phyloP scores from a whole-genome alignment of 2,113 vertebrate genomes.

The Choloepus hoffmanni region DNA sequence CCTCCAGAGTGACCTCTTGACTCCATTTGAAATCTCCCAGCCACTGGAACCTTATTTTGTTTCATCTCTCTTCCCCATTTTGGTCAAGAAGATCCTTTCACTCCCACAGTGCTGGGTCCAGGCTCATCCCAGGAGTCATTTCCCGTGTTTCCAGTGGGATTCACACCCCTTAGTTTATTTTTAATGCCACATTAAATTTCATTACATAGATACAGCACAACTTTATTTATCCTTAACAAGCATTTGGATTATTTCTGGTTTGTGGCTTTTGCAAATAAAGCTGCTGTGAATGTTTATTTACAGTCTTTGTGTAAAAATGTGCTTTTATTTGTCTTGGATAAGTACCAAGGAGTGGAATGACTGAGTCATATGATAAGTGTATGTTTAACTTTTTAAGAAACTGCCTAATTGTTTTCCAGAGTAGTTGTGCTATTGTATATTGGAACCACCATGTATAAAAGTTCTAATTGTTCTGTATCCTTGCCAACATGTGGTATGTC shows the following conservation, averaged over 20 bases:
- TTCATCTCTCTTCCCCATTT: too few relatives aligned
- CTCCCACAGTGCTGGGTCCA: too few relatives aligned
- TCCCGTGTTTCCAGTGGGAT: too few relatives aligned
- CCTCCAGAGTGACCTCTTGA: too few relatives aligned
- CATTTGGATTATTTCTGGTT: not conserved
- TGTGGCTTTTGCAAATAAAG: not conserved
- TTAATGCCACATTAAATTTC: not conserved
- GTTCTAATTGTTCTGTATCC: not conserved
- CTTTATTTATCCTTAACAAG: not conserved
- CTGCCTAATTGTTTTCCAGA: not conserved
- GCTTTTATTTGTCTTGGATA: not conserved
- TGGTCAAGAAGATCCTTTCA: too few relatives aligned
- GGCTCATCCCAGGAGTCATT: too few relatives aligned
- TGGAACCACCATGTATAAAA: not conserved
- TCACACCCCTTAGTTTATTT: not conserved
- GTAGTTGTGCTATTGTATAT: not conserved
- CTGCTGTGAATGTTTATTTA: not conserved
- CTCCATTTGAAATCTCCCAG: too few relatives aligned
- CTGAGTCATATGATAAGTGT: not conserved
- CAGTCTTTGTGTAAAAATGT: not conserved
- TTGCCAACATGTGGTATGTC: not conserved
- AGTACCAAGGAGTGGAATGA: not conserved
- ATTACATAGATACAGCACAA: not conserved
- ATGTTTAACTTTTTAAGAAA: not conserved
- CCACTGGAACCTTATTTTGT: too few relatives aligned